These are phyloP conservation scores for Lamellibrachia columna DNA, from an alignment of 2,888 invertebrate species.

Conservation along the genomic window DNA sequence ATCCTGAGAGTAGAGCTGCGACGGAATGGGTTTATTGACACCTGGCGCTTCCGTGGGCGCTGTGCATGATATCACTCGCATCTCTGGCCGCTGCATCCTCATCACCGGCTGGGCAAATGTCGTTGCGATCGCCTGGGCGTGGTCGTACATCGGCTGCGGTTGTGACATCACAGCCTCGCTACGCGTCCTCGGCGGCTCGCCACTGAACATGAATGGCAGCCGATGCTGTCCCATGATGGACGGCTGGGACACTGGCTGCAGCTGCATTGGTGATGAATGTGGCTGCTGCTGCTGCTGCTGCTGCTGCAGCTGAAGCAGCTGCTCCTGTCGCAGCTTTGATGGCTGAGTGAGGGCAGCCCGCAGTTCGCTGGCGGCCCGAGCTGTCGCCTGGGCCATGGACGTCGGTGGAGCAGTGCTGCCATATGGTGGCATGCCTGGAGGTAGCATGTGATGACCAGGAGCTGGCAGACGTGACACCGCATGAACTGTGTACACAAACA, in stretches of 20 bases:
- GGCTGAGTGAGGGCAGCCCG: constrained; percentile 44
- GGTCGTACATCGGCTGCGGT: constrained; percentile 72
- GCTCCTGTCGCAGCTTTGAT: constrained; percentile 43
- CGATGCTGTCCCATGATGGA: constrained; percentile 50
- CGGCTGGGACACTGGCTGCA: constrained; percentile 28
- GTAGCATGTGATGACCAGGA: constrained; percentile 23
- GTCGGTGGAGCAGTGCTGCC: constrained; percentile 29
- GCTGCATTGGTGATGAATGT: constrained; percentile 42
- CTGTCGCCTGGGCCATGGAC: constrained; percentile 21
- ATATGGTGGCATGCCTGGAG: constrained; percentile 19
- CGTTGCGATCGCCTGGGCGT: constrained; percentile 64
- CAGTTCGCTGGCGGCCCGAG: constrained; percentile 40
- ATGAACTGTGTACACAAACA: not conserved
- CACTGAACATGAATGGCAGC: constrained; percentile 48
- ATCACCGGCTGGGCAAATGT: not conserved
- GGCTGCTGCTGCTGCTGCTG: constrained; percentile 44
- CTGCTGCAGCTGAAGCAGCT: constrained; percentile 43
- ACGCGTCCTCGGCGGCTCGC: constrained; percentile 54
- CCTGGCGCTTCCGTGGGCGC: constrained; percentile 56
- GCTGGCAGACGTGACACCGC: not conserved
- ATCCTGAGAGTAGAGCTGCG: not conserved
- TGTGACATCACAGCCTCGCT: constrained; percentile 62
- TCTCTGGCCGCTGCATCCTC: constrained; percentile 29
- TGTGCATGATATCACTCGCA: no score
- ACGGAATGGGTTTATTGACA: constrained; percentile 31